Percentiles rank a stretch among this genome's conserved stretches.
phyloP scores from a whole-genome alignment of 2,113 vertebrate species.

The Coryphaenoides rupestris region DNA sequence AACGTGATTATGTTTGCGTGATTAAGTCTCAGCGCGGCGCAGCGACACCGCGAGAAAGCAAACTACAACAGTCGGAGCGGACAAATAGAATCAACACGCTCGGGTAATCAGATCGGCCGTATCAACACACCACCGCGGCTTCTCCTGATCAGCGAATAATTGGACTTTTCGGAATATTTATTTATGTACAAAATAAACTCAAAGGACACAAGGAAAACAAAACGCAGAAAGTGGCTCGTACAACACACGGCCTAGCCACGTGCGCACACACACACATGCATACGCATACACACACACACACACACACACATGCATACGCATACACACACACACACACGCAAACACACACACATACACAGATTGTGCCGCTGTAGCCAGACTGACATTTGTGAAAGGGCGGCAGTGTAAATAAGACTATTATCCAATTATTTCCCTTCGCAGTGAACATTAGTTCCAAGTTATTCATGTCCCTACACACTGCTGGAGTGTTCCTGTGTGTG shows the following conservation, averaged over 20 bases:
- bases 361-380: not conserved
- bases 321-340: constrained; percentile 11
- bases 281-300: not conserved
- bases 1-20: too few species aligned
- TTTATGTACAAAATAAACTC: too few species aligned
- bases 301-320: constrained; percentile 9
- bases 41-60: too few species aligned
- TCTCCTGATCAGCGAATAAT: too few species aligned
- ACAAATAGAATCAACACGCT: too few species aligned
- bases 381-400: not conserved
- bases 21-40: too few species aligned
- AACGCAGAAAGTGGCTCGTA: too few species aligned
- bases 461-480: not conserved
- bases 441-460: not conserved
- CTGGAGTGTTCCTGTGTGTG: not conserved
- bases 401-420: not conserved
- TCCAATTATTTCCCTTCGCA: not conserved
- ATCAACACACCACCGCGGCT: too few species aligned
- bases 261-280: not conserved
- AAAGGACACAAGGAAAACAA: too few species aligned
- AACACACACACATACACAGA: not conserved
- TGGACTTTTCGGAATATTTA: too few species aligned
- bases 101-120: too few species aligned
- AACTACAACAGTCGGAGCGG: too few species aligned
- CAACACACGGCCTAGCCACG: not conserved